phyloP scores from a whole-genome alignment of 2,888 invertebrate species.

The Perizoma flavofasciatum region DNA sequence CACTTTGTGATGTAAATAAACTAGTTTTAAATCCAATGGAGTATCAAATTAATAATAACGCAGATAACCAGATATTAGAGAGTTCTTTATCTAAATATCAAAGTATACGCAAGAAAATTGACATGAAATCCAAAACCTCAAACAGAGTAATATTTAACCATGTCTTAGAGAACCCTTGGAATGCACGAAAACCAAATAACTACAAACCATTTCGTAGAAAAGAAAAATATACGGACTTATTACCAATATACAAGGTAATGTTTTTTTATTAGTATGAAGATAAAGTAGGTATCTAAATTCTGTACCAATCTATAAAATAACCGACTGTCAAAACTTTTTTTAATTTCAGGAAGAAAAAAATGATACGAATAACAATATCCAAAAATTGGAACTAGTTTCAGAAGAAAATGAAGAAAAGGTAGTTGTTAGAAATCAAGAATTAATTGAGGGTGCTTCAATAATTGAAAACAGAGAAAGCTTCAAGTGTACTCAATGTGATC shows the following conservation, averaged over 20 bases:
- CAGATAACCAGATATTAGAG: constrained; percentile 2
- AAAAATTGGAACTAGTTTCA: constrained; percentile 23
- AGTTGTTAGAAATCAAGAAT: constrained; percentile 22
- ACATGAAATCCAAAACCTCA: constrained; percentile 13
- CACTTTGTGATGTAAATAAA: constrained; percentile 5
- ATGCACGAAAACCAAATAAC: constrained; percentile 66
- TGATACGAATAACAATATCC: constrained; percentile 61
- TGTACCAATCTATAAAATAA: background rate
- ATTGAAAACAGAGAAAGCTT: constrained; percentile 40
- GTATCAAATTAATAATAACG: constrained; percentile 4
- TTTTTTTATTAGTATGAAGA: too few species aligned
- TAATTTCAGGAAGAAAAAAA: constrained; percentile 49
- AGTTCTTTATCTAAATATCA: constrained; percentile 11
- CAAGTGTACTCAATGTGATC: constrained; percentile 58
- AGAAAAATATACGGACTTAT: constrained; percentile 27
- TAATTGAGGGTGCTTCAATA: constrained; percentile 2
- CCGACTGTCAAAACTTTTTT: background rate
- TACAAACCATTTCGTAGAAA: constrained; percentile 65
- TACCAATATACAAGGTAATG: constrained; percentile 40
- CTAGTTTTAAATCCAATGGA: constrained; percentile 3
- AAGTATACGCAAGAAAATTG: constrained; percentile 12
- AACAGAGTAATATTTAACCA: constrained; percentile 70
- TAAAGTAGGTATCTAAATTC: too few species aligned
- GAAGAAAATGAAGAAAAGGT: constrained; percentile 16
- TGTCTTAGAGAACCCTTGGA: constrained; percentile 84